Evolutionary conservation across 2,113 vertebrate genomes (phyloP).

Genomic region (Albula glossodonta): DNA sequence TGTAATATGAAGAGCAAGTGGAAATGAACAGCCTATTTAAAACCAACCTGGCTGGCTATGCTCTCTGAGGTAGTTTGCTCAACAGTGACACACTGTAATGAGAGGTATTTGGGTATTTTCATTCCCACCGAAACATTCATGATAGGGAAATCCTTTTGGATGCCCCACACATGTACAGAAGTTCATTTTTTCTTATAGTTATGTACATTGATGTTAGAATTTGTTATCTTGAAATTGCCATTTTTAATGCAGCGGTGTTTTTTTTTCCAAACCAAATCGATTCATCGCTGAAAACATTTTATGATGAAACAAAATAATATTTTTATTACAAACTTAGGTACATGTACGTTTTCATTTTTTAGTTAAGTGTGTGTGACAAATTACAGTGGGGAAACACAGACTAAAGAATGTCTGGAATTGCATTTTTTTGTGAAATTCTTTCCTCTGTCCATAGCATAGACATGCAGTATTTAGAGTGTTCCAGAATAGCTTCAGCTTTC

Average conservation of each 20-base stretch:
- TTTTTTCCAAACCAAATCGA: background rate
- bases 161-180: background rate
- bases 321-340: background rate
- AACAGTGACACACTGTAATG: background rate
- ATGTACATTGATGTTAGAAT: background rate
- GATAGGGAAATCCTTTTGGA: background rate
- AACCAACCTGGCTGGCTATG: background rate
- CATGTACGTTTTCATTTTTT: background rate
- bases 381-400: background rate
- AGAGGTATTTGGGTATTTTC: background rate
- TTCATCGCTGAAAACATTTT: background rate
- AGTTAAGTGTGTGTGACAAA: background rate
- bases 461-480: background rate
- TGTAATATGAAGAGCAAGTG: slow-evolving; percentile 19
- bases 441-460: background rate
- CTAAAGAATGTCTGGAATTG: background rate
- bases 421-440: slow-evolving; percentile 3
- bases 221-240: no score
- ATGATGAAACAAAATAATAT: background rate
- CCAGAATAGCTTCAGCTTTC: background rate
- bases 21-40: slow-evolving; percentile 26
- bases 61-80: slow-evolving; percentile 1
- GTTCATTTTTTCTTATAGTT: background rate
- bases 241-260: no score
- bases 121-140: background rate